Percentiles rank a stretch among this genome's conserved stretches.
Evolutionary conservation across 2,888 invertebrate genomes (phyloP).

Genomic region (Sclerodermus sp.): DNA sequence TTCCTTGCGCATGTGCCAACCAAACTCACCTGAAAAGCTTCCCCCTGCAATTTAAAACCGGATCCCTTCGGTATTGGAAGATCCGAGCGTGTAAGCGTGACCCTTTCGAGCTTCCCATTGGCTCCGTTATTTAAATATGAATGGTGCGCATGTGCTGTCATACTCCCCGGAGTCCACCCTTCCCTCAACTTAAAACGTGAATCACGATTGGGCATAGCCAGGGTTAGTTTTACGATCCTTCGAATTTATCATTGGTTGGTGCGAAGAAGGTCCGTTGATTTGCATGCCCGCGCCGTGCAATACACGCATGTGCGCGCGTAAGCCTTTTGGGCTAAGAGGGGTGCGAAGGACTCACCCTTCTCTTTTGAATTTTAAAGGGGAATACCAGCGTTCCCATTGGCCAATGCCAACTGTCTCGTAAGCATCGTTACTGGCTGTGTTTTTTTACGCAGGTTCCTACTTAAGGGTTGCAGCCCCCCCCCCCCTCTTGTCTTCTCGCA

Average conservation of each 20-base stretch:
- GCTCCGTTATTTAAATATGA: no score
- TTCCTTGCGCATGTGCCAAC: conserved; percentile 20
- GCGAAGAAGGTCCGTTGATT: not conserved
- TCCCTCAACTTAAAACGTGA: conserved; percentile 11
- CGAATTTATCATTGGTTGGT: conserved; percentile 3
- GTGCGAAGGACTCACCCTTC: conserved; percentile 21
- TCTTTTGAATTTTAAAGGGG: conserved; percentile 28
- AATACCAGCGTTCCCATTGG: not conserved
- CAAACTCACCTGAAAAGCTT: not conserved
- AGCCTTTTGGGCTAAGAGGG: conserved; percentile 20
- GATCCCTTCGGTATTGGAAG: no score
- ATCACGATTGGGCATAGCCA: not conserved
- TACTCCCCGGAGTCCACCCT: conserved; percentile 2
- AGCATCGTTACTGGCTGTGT: no score
- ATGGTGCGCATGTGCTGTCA: no score
- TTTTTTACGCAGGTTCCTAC: no score
- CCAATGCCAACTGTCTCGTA: not conserved
- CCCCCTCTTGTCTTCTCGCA: no score
- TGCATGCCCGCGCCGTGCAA: no score
- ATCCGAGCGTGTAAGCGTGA: no score
- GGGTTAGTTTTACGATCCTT: no score
- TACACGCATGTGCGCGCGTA: conserved; percentile 1
- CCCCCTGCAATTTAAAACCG: not conserved
- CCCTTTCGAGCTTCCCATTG: no score
- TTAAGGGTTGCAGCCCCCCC: no score